Conservation (phyloP, 2,888 invertebrate species). For the Eupithecia centaureata region DNA sequence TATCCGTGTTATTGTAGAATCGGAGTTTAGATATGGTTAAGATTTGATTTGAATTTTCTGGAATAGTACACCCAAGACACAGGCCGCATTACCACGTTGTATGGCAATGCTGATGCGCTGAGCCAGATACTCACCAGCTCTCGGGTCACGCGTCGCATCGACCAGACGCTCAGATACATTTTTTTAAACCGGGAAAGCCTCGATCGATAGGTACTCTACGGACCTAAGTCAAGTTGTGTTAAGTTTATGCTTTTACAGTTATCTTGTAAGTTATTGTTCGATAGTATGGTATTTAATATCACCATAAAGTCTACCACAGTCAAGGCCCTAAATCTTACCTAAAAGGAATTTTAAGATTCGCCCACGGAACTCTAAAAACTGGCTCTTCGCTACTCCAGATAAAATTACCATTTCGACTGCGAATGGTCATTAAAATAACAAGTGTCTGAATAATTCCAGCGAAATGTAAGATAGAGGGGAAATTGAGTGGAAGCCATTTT, state of each 20-base stretch:
- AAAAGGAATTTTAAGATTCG: slow-evolving; percentile 1
- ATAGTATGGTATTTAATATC: not conserved
- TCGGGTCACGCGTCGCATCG: too few species aligned
- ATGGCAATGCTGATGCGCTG: too few species aligned
- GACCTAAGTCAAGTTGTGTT: not conserved
- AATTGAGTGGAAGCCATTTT: slow-evolving; percentile 16
- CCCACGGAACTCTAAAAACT: not conserved
- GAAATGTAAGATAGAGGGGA: slow-evolving; percentile 1
- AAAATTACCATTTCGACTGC: slow-evolving; percentile 29
- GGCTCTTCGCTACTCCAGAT: slow-evolving; percentile 17
- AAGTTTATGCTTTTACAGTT: not conserved
- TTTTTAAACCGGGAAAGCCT: too few species aligned
- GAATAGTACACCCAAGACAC: too few species aligned
- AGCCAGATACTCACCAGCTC: too few species aligned
- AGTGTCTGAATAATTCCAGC: slow-evolving; percentile 27
- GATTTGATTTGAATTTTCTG: too few species aligned
- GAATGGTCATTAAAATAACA: slow-evolving; percentile 31
- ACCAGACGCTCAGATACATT: too few species aligned
- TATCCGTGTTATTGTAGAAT: too few species aligned
- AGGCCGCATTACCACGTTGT: too few species aligned
- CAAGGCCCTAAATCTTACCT: not conserved
- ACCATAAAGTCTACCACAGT: not conserved
- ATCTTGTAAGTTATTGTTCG: not conserved
- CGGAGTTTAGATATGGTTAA: too few species aligned
- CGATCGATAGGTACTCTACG: too few species aligned